phyloP scores from a whole-genome alignment of 2,797 vertebrate genomes.

The Hypotaenidia okinawae region DNA sequence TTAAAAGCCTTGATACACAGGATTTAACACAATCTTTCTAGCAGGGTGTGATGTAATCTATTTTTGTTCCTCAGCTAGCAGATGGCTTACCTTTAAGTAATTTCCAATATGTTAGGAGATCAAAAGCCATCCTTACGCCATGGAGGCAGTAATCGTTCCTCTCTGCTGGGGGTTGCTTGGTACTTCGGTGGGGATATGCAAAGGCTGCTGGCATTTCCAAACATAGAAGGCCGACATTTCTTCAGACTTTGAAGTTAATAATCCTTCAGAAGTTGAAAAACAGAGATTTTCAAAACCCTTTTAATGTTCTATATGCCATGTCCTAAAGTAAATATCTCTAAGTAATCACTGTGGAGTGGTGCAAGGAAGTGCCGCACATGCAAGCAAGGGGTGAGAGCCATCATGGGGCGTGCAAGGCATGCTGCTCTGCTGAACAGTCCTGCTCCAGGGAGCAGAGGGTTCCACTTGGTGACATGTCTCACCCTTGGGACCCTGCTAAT shows the following conservation, averaged over 20 bases:
- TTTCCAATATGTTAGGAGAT: slow-evolving; percentile 91
- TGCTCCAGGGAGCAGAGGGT: background rate
- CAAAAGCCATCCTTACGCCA: slow-evolving; percentile 83
- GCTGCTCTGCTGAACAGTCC: background rate
- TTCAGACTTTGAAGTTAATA: slow-evolving; percentile 98
- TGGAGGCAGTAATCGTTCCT: slow-evolving; percentile 86
- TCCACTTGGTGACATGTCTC: background rate
- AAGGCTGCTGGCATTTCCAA: slow-evolving; percentile 96
- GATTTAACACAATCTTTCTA: slow-evolving; percentile 86
- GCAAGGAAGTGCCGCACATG: background rate
- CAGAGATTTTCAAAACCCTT: slow-evolving; percentile 80
- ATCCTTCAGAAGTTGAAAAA: slow-evolving; percentile 94
- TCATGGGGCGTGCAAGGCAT: accelerated
- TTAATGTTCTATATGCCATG: slow-evolving; percentile 81
- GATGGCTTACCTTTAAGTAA: slow-evolving; percentile 92
- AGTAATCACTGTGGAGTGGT: slow-evolving; percentile 46
- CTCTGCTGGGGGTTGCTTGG: slow-evolving; percentile 87
- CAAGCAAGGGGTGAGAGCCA: accelerated
- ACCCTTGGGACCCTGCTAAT: accelerated
- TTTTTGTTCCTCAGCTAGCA: slow-evolving; percentile 86
- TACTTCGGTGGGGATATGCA: slow-evolving; percentile 88
- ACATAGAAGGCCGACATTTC: slow-evolving; percentile 96
- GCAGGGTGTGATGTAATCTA: slow-evolving; percentile 92
- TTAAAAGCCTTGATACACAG: slow-evolving; percentile 82
- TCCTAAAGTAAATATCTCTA: slow-evolving; percentile 77